Conservation (phyloP, 2,888 invertebrate genomes). For the Stomorhina lunata region DNA sequence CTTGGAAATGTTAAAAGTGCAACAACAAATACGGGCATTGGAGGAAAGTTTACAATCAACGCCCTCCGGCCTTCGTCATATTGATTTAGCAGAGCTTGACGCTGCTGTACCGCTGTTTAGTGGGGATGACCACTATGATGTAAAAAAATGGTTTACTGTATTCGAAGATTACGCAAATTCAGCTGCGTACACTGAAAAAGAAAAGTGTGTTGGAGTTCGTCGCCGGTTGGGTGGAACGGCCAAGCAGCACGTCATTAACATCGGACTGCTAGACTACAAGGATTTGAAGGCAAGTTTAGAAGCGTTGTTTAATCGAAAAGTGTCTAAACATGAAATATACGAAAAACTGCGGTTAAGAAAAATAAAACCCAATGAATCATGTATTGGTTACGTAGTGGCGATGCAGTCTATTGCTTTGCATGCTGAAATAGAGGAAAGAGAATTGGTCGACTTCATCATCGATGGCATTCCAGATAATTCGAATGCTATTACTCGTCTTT, state of each 20-base stretch:
- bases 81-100: too few species aligned
- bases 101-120: too few species aligned
- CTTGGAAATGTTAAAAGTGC: too few species aligned
- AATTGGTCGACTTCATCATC: slow-evolving; percentile 37
- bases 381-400: slow-evolving; percentile 31
- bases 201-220: too few species aligned
- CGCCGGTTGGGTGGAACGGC: too few species aligned
- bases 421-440: slow-evolving; percentile 20
- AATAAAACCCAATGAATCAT: slow-evolving; percentile 28
- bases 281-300: slow-evolving; percentile 32
- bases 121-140: too few species aligned
- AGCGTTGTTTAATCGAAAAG: slow-evolving; percentile 23
- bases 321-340: slow-evolving; percentile 43
- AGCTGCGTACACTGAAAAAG: neutral
- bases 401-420: slow-evolving; percentile 41
- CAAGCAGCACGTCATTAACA: slow-evolving; percentile 1
- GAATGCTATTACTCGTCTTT: too few species aligned
- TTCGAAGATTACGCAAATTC: slow-evolving; percentile 31
- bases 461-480: too few species aligned
- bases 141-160: slow-evolving; percentile 31
- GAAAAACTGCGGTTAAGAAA: neutral
- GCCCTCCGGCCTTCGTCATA: too few species aligned
- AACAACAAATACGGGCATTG: too few species aligned
- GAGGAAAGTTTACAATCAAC: too few species aligned
- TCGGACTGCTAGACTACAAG: slow-evolving; percentile 22